Base-by-base conservation (phyloP, 2,113 vertebrate genomes). In the Helogale parvula region DNA sequence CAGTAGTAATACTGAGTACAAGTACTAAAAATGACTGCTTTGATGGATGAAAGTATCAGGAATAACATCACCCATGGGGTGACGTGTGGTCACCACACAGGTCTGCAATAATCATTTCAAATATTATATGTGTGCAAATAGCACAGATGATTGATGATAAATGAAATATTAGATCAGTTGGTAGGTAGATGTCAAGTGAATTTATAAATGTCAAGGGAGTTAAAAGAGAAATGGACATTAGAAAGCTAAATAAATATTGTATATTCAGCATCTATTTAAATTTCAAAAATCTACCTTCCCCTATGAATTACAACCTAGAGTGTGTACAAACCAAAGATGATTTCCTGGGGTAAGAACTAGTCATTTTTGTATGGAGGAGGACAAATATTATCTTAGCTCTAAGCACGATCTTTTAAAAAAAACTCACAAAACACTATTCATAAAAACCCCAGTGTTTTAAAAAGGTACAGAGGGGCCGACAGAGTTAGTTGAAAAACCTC, bases 401-500 rank as follows among this genome's bases (percentile, higher is more conserved):
- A 57, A 52, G 95, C 69, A 96, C 95, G 94, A 87, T 96, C 71
- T 96, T 96, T 97, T 47, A 96, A 97, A 97, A 94, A 94, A 98
- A 72, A 86, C 96, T 96, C 97, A 94, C 98, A 98, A 80, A 81
- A 90, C 88, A 94, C 50, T 93, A 45, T 88, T 3, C 86, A 92
- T 97, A 95, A 97, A 98, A 98, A 93, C 4, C 38, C 60, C 16
- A 31, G 3, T 76, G n/a, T 25, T 71, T 77, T 93, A 38, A 71
- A 85, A 93, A 96, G 23, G 33, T 52, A 21, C 41, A 27, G 84
- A 69, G n/a, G 47, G 91, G 97, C 97, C 95, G 86, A 97, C 89
- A 92, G 90, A 98, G 50, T 89, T 96, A 96, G 89, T 94, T 98
- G 98, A 94, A 98, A 94, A 98, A 89, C 89, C 92, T 96, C 69